These are phyloP conservation scores for Cartodere bifasciata DNA, from an alignment of 2,888 invertebrate genomes.

Conservation along the genomic window DNA sequence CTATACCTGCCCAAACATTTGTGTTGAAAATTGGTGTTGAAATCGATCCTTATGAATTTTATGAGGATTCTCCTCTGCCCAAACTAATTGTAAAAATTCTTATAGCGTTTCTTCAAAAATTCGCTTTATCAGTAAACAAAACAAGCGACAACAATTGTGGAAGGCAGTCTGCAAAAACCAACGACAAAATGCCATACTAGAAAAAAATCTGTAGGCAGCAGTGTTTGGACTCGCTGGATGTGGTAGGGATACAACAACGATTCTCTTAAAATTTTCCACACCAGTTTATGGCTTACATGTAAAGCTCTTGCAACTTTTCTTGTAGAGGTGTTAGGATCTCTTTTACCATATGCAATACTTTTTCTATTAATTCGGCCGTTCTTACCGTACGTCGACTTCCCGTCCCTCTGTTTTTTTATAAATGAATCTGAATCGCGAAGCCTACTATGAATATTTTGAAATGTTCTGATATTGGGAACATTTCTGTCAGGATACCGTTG, in stretches of 20 bases:
- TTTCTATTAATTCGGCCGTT: no score
- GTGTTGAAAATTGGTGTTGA: no score
- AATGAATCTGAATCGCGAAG: no score
- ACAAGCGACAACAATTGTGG: slow-evolving; percentile 8
- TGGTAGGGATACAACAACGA: slow-evolving; percentile 6
- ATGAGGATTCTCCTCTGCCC: no score
- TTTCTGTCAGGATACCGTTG: no score
- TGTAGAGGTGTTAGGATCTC: slow-evolving; percentile 3
- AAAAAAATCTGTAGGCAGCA: slow-evolving; percentile 7
- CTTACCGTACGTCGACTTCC: no score
- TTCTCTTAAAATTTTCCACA: slow-evolving; percentile 5
- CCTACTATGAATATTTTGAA: no score
- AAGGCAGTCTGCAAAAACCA: slow-evolving; percentile 1
- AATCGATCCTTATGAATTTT: no score
- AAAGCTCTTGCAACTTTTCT: slow-evolving; percentile 5
- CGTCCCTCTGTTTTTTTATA: no score
- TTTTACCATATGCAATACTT: no score
- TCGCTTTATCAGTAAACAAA: slow-evolving; percentile 8
- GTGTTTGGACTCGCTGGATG: slow-evolving; percentile 6
- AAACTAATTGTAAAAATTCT: not conserved
- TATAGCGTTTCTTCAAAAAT: not conserved
- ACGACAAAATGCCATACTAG: slow-evolving; percentile 3
- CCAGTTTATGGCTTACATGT: slow-evolving; percentile 4
- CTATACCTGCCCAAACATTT: no score
- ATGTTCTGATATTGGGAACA: no score